Evolutionary conservation across 2,888 invertebrate species (phyloP), one percentile per base, ranked within the genome.

Genomic region (Drosophila mayaguana): DNA sequence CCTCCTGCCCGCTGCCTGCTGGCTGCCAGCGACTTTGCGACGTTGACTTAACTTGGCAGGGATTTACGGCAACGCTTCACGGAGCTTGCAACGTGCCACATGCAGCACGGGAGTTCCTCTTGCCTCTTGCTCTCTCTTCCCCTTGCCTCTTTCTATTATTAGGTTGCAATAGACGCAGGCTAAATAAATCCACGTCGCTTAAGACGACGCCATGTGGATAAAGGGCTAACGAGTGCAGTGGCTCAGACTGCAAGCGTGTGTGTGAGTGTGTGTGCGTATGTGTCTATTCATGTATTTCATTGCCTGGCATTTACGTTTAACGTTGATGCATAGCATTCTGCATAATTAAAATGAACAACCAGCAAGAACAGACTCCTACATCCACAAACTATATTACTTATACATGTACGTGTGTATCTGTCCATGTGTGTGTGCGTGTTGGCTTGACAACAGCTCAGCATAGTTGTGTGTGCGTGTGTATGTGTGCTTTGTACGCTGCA

Each of bases 1-100:
- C 20, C 32, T 28, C 1, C 22, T 12, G 14, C 12, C 20, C 9
- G 42, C 18, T 3, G 16, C 16, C 36, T 16, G 42, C 43, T 12
- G 34, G 4, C 34, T 32, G 32, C 34, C 12, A n/a, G 43, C 20
- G 88, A 83, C 81, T 87, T 81, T 75, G 81, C 78, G 82, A 80
- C 87, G 79, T 85, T 87, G 86, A 89, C 86, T 88, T 89, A 85
- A 89, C 86, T 85, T 87, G 86, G 86, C 86, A 87, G 89, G 88
- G 87, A 86, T 90, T 88, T 90, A 86, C 87, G 83, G 78, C 86
- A 71, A 80, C 79, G 81, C 88, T 80, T 74, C 72, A 74, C 60
- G 73, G 62, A 60, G 45, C 67, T 63, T 68, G 57, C 54, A 63
- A 62, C 74, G 61, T 59, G 76, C 50, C 42, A 36, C 73, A 64